Base-by-base conservation (phyloP, 2,797 vertebrate species). In the Cossypha niveicapilla region DNA sequence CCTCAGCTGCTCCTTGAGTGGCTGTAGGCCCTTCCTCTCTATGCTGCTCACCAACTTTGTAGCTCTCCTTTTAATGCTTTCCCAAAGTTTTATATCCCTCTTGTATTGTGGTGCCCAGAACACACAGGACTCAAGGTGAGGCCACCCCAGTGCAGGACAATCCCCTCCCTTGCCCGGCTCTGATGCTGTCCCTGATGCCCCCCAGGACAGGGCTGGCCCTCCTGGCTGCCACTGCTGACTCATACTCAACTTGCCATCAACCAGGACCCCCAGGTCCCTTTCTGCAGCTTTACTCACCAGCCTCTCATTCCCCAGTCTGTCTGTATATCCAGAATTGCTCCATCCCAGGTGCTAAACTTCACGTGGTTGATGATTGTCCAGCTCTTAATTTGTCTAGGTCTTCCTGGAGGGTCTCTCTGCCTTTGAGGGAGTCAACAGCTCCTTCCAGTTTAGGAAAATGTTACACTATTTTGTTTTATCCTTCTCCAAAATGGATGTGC, bases 101-200 rank as follows among this genome's bases (percentile, higher is more conserved):
- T 67, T 67, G 14, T 76, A 7, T 39, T 82, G 37, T 22, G 11
- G 13, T 50, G 27, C 42, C 71, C 17, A 6, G 42, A 68, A 24
- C 23, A 25, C 27, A 13, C 19, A 42, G 13, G 1, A 50, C 17
- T 62, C 0, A 0, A 56, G 48, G 19, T 62, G 50, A 50, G 24
- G 19, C 42, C 0, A 0, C 19, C 4, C 2, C 35, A 48, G 27
- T 11, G n/a, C 11, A 0, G 37, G 24, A 44, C 50, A 68, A 3
- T 82, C n/a, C 11, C 17, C 13, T 50, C n/a, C 35, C 19, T 39
- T 35, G 4, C 11, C 35, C 0, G 0, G 13, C 48, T 53, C 10
- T 14, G n/a, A 18, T 51, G 19, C 16, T 63, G 11, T n/a, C 3
- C 61, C 25, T 22, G 42, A 10, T 37, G n/a, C 13, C 18, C 15